Conservation (phyloP, 2,888 invertebrate species). For the Cyrtodaria siliqua region DNA sequence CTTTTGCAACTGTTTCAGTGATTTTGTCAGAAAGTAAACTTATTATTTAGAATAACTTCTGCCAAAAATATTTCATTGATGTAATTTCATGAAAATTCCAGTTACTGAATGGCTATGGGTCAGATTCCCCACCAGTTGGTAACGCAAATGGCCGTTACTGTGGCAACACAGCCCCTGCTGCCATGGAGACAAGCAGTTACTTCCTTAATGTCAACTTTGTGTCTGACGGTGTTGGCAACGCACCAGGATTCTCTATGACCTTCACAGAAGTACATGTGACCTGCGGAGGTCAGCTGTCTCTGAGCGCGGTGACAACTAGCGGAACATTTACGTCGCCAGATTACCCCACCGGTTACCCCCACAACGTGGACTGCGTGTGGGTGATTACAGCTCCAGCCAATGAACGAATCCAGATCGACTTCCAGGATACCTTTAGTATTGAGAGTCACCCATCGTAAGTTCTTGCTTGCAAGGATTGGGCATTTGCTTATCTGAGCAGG, state of each 20-base stretch:
- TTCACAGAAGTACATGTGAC: slow-evolving; percentile 86
- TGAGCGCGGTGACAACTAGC: slow-evolving; percentile 87
- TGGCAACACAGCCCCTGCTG: slow-evolving; percentile 95
- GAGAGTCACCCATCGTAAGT: slow-evolving; percentile 73
- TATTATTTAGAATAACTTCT: no score
- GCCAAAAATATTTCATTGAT: no score
- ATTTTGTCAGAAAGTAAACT: no score
- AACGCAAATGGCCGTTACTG: slow-evolving; percentile 92
- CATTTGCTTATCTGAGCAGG: no score
- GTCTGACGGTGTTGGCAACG: slow-evolving; percentile 87
- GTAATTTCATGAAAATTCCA: no score
- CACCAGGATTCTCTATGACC: slow-evolving; percentile 85
- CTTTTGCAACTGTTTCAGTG: no score
- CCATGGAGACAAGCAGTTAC: slow-evolving; percentile 95
- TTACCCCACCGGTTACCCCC: slow-evolving; percentile 83
- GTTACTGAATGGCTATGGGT: slow-evolving; percentile 91
- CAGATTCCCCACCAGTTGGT: slow-evolving; percentile 91
- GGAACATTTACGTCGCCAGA: slow-evolving; percentile 90
- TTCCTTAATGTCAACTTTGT: slow-evolving; percentile 96
- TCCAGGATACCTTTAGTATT: slow-evolving; percentile 92
- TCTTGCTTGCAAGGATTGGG: neutral
- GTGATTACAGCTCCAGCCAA: slow-evolving; percentile 81
- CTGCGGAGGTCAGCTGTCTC: slow-evolving; percentile 90
- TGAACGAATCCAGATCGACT: slow-evolving; percentile 87
- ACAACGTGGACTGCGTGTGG: slow-evolving; percentile 88